Percentiles rank a stretch among this genome's conserved stretches.
Evolutionary conservation across 2,113 vertebrate genomes (phyloP).

Genomic region (Grammomys surdaster): DNA sequence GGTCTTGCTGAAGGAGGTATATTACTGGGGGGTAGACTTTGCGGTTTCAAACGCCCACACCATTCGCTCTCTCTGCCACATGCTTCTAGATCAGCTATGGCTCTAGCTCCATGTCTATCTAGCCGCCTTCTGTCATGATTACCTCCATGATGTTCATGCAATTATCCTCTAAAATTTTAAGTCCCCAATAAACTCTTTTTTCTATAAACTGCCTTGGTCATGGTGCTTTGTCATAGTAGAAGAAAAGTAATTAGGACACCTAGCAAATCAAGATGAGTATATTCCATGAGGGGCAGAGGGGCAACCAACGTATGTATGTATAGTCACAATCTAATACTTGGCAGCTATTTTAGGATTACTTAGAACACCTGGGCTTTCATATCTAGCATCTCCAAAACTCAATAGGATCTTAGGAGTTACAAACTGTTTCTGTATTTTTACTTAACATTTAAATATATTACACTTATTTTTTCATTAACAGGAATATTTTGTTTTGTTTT

Average conservation of each 20-base stretch:
- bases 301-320: constrained; percentile 63
- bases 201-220: not conserved
- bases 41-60: not conserved
- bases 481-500: not conserved
- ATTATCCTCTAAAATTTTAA: not conserved
- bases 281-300: constrained; percentile 71
- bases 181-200: not conserved
- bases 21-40: not conserved
- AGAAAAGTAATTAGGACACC: not conserved
- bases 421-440: constrained; percentile 80
- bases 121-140: not conserved
- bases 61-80: not conserved
- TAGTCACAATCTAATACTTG: constrained; percentile 73
- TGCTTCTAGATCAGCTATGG: not conserved
- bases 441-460: constrained; percentile 82
- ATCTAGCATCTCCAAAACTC: constrained; percentile 84
- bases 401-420: constrained; percentile 84
- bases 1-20: not conserved
- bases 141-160: not conserved
- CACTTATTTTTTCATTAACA: constrained; percentile 75
- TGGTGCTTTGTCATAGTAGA: not conserved
- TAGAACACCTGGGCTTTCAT: constrained; percentile 81
- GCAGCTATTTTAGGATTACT: constrained; percentile 75
- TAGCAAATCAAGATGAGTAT: constrained; percentile 66
- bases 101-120: not conserved